Base-by-base conservation (phyloP, 2,113 vertebrate species). In the Scortum barcoo region DNA sequence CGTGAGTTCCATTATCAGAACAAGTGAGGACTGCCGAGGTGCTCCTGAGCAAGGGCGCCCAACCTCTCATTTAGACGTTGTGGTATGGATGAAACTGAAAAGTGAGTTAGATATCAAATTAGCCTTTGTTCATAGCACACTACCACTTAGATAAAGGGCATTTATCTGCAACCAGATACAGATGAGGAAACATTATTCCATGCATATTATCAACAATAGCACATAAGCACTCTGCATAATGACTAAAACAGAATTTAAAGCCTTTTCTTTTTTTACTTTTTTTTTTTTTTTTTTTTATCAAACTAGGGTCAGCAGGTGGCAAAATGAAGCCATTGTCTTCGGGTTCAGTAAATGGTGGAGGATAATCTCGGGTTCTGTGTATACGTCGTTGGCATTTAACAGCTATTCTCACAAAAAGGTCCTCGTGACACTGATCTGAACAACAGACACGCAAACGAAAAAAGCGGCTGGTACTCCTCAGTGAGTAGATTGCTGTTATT, bases 371-470 rank as follows among this genome's bases (percentile, higher is more conserved):
- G 69, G 30, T 42, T 28, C 24, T 16, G 2, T 65, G 50, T 58
- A 36, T 30, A 26, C 65, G 48, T 20, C 28, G 11, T 78, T 91
- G 83, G 88, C 89, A 92, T 91, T 91, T 88, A 72, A 48, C 30
- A 14, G 67, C 74, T 73, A 69, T 69, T 89, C 71, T 76, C 30
- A 79, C 61, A 66, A 54, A 73, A 72, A 56, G 71, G 53, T 83
- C 46, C 60, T 73, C 36, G 51, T 81, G 46, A 62, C 36, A 8
- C 46, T 69, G 78, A 89, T 81, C 20, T 11, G 48, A 88, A 84
- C 30, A 74, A 36, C 44, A 63, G 72, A 77, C 28, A 38, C 84
- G 70, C 72, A 57, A 81, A 73, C 62, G 26, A 46, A 79, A 79
- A 20, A 71, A 68, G 81, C 54, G 40, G 28, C 67, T 72, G 66